Evolutionary conservation across 2,797 vertebrate species (phyloP).

Genomic region (Enteromius paludinosus): DNA sequence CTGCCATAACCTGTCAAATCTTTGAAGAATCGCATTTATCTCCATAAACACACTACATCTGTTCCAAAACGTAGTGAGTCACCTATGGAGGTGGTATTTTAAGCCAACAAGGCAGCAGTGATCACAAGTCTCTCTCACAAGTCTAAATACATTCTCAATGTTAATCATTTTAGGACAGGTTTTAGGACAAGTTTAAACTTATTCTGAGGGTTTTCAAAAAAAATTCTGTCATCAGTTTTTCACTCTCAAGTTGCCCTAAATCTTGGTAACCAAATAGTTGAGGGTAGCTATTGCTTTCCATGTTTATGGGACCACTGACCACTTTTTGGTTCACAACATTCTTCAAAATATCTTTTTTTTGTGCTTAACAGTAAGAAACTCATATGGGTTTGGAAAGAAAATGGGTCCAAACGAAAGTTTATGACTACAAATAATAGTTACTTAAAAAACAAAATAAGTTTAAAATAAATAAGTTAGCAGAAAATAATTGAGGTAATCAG

Average conservation of each 20-base stretch:
- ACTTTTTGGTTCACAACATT: neutral
- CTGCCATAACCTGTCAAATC: constrained; percentile 37
- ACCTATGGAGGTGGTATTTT: neutral
- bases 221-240: neutral
- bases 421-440: too few species aligned
- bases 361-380: neutral
- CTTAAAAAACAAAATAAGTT: neutral
- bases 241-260: neutral
- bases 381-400: too few species aligned
- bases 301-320: too few species aligned
- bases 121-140: neutral
- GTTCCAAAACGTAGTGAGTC: neutral
- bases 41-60: neutral
- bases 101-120: neutral
- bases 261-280: neutral
- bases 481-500: neutral
- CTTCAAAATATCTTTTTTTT: neutral
- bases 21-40: constrained; percentile 4
- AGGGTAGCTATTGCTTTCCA: neutral
- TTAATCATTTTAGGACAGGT: neutral
- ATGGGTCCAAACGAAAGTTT: too few species aligned
- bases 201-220: neutral
- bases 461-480: neutral
- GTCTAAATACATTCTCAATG: neutral
- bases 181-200: neutral